Evolutionary conservation across 1,140 invertebrate genomes (phyloP), one percentile per base, ranked within the genome.

Genomic region (Subanguina moxae): DNA sequence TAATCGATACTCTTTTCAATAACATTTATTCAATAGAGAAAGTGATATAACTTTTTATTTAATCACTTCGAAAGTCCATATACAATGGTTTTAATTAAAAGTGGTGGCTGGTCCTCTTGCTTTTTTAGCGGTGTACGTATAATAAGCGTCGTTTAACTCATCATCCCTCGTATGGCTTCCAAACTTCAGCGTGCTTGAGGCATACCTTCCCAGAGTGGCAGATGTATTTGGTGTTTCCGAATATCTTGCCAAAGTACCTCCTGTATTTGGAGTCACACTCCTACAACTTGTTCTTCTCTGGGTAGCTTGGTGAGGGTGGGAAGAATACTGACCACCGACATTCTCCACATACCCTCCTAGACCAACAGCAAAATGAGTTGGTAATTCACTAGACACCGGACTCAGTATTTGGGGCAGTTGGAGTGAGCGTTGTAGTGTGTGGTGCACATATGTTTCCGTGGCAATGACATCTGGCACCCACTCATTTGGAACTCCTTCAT

Each of bases 341-440:
- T 56, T 13, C 21, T 56, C 52, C 52, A 23, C 21, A 56, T 56
- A 56, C 52, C 28, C 28, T 23, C 21, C 52, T n/a, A 28, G 3
- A 56, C 52, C 28, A 28, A 3, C 13, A 56, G 52, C 15, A 52
- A 21, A 52, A 15, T 52, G 23, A 15, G 38, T 9, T 9, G 62
- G 59, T 28, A 32, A 17, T 57, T 62, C 3, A 19, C 7, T 32
- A 5, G 58, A 64, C 17, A 67, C 1, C 7, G 66, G 66, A 28
- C 66, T 67, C 9, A 67, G 28, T 56, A 69, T 71, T 25, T 56
- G 67, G 13, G 67, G 67, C 25, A 72, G 19, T 61, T 61, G 58
- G n/a, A 78, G 59, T 42, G 73, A 78, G 30, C 73, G 45, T 56
- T 75, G 75, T n/a, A 75, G 71, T 7, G 73, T 75, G 38, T 75